Evolutionary conservation across 2,888 invertebrate genomes (phyloP).

Genomic region (Horisme vitalbata): DNA sequence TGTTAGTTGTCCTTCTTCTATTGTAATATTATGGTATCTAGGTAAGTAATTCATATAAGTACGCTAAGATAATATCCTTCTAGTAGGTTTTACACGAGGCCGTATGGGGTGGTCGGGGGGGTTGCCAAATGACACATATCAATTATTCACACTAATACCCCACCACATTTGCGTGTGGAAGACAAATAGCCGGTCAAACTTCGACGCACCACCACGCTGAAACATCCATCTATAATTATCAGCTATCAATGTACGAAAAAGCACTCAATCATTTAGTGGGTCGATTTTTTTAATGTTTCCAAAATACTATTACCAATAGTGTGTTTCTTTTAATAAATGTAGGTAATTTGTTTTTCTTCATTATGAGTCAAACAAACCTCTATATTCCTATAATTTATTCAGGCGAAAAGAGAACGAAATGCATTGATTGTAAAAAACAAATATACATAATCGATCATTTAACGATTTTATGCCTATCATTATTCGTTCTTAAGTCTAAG

Average conservation of each 20-base stretch:
- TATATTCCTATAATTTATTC: too few species aligned
- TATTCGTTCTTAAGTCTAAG: not conserved
- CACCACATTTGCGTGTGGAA: slow-evolving; percentile 80
- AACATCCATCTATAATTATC: slow-evolving; percentile 68
- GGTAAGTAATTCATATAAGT: not conserved
- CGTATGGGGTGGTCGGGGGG: slow-evolving; percentile 47
- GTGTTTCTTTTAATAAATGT: too few species aligned
- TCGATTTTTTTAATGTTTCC: not conserved
- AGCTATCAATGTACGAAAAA: slow-evolving; percentile 47
- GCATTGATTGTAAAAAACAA: too few species aligned
- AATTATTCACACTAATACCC: slow-evolving; percentile 80
- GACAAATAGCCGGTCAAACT: slow-evolving; percentile 74
- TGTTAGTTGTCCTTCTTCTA: too few species aligned
- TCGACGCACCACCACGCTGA: slow-evolving; percentile 61
- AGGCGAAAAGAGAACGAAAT: too few species aligned
- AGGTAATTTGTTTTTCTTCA: too few species aligned
- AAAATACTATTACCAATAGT: not conserved
- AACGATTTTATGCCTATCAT: too few species aligned
- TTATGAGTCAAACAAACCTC: too few species aligned
- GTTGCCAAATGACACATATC: slow-evolving; percentile 82
- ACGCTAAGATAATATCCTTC: slow-evolving; percentile 43
- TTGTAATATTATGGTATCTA: too few species aligned
- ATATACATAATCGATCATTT: too few species aligned
- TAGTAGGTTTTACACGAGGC: slow-evolving; percentile 38
- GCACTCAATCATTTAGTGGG: slow-evolving; percentile 45